These are phyloP conservation scores for Acromyrmex charruanus DNA, from an alignment of 1,140 invertebrate species.

Conservation along the genomic window DNA sequence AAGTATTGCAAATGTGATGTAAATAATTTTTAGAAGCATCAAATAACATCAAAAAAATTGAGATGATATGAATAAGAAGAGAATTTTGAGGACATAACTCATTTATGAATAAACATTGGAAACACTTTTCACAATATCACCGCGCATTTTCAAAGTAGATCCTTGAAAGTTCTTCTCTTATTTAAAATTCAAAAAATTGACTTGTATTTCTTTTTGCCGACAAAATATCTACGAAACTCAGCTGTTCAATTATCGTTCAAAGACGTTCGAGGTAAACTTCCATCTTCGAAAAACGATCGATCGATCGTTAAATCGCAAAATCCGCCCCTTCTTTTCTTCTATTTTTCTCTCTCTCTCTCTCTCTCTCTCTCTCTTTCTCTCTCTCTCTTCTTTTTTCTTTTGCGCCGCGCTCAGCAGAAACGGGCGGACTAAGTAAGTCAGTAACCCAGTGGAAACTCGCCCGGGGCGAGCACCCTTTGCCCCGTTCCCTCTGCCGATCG, in stretches of 20 bases:
- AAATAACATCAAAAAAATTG: neutral
- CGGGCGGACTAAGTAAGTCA: conserved; percentile 78
- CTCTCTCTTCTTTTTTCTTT: neutral
- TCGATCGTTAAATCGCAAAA: conserved; percentile 59
- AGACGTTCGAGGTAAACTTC: neutral
- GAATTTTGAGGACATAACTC: neutral
- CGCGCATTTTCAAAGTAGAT: neutral
- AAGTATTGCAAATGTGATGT: too few species aligned
- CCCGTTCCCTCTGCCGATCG: conserved; percentile 71
- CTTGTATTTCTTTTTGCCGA: neutral
- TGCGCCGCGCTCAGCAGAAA: neutral
- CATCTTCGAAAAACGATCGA: neutral
- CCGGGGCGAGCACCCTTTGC: conserved; percentile 51
- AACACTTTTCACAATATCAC: neutral
- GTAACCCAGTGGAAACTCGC: conserved; percentile 80
- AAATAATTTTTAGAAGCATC: neutral
- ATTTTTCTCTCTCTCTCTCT: neutral
- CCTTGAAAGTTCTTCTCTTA: neutral
- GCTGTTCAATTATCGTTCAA: conserved; percentile 6
- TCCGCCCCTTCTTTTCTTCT: conserved; percentile 14
- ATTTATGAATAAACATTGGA: neutral
- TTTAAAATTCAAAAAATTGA: neutral
- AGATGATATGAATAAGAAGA: neutral
- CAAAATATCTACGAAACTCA: conserved; percentile 7
- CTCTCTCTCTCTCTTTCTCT: neutral